These are phyloP conservation scores for Invenusta paracnida DNA, from an alignment of 2,888 invertebrate species.

Conservation along the genomic window DNA sequence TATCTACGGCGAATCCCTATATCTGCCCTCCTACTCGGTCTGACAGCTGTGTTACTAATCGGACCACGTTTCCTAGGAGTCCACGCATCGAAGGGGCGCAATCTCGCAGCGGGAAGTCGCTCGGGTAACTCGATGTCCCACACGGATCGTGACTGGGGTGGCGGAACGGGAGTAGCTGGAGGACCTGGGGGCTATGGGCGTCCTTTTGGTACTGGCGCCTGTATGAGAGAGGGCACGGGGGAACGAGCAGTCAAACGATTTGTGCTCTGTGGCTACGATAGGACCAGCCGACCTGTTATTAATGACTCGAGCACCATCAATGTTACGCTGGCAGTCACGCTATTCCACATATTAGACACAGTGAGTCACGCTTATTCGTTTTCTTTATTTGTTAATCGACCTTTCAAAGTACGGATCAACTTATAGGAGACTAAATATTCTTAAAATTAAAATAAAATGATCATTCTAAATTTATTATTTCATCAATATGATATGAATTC, in stretches of 20 bases:
- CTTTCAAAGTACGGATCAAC: no score
- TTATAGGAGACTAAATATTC: no score
- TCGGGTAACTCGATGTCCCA: not conserved
- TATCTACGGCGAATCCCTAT: no score
- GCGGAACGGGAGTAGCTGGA: not conserved
- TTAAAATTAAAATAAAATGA: no score
- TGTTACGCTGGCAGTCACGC: not conserved
- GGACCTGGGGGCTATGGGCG: not conserved
- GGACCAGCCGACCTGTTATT: not conserved
- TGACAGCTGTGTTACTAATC: no score
- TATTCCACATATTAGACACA: not conserved
- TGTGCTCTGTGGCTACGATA: constrained; percentile 14
- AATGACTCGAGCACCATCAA: not conserved
- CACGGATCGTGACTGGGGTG: not conserved
- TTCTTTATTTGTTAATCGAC: no score
- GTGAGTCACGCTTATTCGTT: no score
- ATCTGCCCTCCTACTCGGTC: no score
- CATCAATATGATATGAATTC: no score
- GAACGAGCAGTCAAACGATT: not conserved
- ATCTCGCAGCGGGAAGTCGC: not conserved
- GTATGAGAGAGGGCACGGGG: not conserved
- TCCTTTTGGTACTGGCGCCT: not conserved
- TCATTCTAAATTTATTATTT: no score
- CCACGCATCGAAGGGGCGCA: constrained; percentile 51
- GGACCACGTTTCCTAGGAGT: no score